A percentile compares a stretch with the other conserved stretches of the same genome.
Evolutionary conservation across 2,797 vertebrate genomes (phyloP).

Genomic region (Otus scops): DNA sequence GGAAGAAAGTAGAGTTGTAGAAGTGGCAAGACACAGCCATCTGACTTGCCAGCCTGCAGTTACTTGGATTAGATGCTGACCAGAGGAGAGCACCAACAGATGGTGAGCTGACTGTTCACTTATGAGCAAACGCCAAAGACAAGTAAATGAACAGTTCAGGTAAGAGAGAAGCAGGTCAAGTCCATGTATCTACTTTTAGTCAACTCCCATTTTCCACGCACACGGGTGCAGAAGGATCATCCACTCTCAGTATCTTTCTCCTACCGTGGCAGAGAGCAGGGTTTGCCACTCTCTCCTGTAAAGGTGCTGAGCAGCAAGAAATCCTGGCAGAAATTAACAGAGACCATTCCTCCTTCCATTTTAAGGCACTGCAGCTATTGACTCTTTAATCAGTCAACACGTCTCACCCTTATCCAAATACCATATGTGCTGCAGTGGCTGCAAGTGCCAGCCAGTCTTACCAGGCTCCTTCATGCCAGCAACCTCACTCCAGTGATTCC

Average conservation of each 20-base stretch:
- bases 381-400: neutral
- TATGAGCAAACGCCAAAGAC: neutral
- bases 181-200: neutral
- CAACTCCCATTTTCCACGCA: neutral
- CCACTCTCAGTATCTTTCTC: neutral
- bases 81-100: neutral
- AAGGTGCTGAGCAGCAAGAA: neutral
- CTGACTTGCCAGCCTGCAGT: neutral
- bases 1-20: neutral
- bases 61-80: neutral
- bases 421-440: neutral
- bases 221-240: neutral
- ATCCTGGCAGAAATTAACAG: neutral
- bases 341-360: neutral
- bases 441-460: neutral
- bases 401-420: neutral
- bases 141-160: neutral
- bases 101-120: neutral
- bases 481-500: neutral
- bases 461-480: neutral
- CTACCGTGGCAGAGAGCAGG: rapidly evolving
- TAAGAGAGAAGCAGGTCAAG: neutral
- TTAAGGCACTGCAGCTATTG: neutral
- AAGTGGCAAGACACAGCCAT: neutral
- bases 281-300: neutral